Evolutionary conservation across 2,888 invertebrate species (phyloP).

Genomic region (Trissolcus brochymenae): DNA sequence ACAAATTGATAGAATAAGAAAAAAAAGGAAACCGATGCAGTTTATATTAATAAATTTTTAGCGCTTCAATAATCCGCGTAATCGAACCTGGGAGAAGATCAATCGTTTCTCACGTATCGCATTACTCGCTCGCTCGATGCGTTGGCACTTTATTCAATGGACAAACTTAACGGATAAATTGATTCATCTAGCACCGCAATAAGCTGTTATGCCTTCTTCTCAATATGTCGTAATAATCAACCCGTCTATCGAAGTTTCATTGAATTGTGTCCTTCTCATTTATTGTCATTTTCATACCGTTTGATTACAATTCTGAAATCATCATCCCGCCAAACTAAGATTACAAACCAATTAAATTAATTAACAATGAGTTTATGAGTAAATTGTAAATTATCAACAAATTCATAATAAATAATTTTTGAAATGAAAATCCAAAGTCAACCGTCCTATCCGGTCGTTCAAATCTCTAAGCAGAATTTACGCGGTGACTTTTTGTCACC

Average conservation of each 20-base stretch:
- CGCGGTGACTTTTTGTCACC: too few relatives aligned
- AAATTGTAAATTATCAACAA: not conserved
- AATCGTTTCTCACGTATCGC: conserved; percentile 42
- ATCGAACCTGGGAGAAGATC: conserved; percentile 36
- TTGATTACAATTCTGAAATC: not conserved
- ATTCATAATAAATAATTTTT: conserved; percentile 3
- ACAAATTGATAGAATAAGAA: not conserved
- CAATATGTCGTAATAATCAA: conserved; percentile 47
- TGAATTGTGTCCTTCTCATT: conserved; percentile 27
- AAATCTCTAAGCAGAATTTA: conserved; percentile 18
- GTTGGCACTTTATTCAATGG: conserved; percentile 41
- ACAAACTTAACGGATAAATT: conserved; percentile 50
- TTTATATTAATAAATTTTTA: conserved; percentile 26
- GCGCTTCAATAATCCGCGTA: conserved; percentile 38
- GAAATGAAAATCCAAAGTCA: conserved; percentile 1
- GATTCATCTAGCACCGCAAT: conserved; percentile 46
- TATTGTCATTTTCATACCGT: conserved; percentile 7
- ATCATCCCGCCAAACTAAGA: too few relatives aligned
- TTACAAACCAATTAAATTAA: too few relatives aligned
- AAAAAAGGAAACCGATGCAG: conserved; percentile 9
- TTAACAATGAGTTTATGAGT: too few relatives aligned
- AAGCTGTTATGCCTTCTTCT: conserved; percentile 42
- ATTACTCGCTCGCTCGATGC: conserved; percentile 27
- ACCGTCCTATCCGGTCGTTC: conserved; percentile 26
- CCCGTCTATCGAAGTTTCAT: conserved; percentile 36